Conservation (phyloP, 2,888 invertebrate genomes). For the Phoenoteleia sp. region DNA sequence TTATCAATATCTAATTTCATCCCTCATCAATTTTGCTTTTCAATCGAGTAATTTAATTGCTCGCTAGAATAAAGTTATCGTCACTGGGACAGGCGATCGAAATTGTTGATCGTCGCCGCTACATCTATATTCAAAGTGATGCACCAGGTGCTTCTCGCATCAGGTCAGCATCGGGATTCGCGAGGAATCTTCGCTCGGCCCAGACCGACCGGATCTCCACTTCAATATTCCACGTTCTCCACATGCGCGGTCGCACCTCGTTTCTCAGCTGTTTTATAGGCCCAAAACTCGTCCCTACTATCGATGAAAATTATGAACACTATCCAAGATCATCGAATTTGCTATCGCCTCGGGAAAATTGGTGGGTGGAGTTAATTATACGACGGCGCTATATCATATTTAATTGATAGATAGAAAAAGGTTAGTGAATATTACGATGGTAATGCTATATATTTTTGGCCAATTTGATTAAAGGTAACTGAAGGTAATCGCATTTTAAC, state of each 20-base stretch:
- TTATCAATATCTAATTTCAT: neutral
- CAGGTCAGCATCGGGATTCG: constrained; percentile 65
- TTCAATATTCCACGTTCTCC: constrained; percentile 71
- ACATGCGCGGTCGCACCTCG: constrained; percentile 72
- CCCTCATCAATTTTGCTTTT: constrained; percentile 18
- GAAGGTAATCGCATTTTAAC: constrained; percentile 41
- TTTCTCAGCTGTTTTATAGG: constrained; percentile 72
- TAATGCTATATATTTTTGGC: constrained; percentile 59
- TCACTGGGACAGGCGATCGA: constrained; percentile 36
- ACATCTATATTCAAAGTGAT: constrained; percentile 58
- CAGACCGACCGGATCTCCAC: constrained; percentile 69
- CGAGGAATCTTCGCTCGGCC: constrained; percentile 67
- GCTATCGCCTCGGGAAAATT: constrained; percentile 54
- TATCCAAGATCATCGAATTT: constrained; percentile 45
- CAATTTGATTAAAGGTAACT: constrained; percentile 52
- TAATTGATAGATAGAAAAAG: constrained; percentile 64
- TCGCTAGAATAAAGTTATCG: constrained; percentile 46
- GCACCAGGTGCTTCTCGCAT: constrained; percentile 73
- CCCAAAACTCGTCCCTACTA: constrained; percentile 19
- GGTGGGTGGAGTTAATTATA: constrained; percentile 59
- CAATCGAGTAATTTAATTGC: constrained; percentile 15
- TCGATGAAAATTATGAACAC: constrained; percentile 60
- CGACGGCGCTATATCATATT: constrained; percentile 17
- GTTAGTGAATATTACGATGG: constrained; percentile 63
- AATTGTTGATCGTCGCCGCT: constrained; percentile 37